phyloP scores from a whole-genome alignment of 2,888 invertebrate genomes.

The Colletes collaris region DNA sequence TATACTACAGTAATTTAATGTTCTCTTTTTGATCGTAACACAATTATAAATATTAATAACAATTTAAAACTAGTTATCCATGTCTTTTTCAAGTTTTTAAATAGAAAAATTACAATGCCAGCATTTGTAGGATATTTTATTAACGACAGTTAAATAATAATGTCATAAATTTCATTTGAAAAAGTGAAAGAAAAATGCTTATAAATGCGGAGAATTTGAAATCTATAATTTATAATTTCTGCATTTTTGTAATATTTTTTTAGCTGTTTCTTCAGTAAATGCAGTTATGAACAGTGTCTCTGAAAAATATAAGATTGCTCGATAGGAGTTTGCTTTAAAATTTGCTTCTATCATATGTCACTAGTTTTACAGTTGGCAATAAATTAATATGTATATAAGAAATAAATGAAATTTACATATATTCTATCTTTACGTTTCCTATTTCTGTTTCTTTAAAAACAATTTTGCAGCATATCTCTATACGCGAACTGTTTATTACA shows the following conservation, averaged over 20 bases:
- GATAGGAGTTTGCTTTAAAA: not conserved
- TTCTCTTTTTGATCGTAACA: constrained; percentile 1
- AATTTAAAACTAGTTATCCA: constrained; percentile 1
- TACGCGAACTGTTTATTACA: constrained; percentile 1
- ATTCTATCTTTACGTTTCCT: constrained; percentile 5
- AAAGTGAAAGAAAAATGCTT: constrained; percentile 38
- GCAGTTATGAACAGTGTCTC: not conserved
- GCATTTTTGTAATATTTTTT: constrained; percentile 13
- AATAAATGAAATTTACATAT: constrained; percentile 29
- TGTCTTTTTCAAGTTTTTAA: constrained; percentile 7
- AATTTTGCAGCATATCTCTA: not conserved
- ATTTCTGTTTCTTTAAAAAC: constrained; percentile 5
- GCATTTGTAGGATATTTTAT: not conserved
- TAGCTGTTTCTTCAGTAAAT: constrained; percentile 14
- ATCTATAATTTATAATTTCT: not conserved
- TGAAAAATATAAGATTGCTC: not conserved
- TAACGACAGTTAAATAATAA: not conserved
- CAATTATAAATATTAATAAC: constrained; percentile 15
- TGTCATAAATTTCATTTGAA: not conserved
- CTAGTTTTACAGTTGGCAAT: constrained; percentile 7
- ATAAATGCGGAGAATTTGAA: constrained; percentile 42
- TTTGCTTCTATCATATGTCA: constrained; percentile 3
- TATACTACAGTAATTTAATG: constrained; percentile 26
- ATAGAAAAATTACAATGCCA: not conserved
- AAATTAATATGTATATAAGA: constrained; percentile 30